Evolutionary conservation across 2,888 invertebrate species (phyloP).

Genomic region (Geotrupes spiniger): DNA sequence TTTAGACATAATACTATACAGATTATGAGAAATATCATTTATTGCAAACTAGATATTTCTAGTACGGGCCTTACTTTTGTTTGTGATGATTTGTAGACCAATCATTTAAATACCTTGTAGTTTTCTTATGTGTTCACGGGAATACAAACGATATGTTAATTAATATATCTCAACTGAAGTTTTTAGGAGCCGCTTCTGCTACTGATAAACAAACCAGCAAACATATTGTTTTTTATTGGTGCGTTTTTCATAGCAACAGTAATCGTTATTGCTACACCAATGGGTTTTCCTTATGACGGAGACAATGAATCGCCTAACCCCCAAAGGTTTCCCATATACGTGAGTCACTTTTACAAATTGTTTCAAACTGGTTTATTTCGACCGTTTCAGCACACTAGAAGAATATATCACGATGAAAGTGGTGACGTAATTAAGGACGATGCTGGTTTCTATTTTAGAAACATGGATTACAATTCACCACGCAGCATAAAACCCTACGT

Average conservation of each 20-base stretch:
- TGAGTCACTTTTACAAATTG: constrained; percentile 34
- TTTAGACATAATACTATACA: too few species aligned
- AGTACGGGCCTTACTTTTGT: too few species aligned
- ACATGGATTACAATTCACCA: constrained; percentile 47
- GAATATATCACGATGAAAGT: constrained; percentile 37
- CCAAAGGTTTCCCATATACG: constrained; percentile 58
- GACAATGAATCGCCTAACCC: constrained; percentile 59
- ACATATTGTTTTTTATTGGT: constrained; percentile 32
- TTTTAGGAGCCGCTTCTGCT: constrained; percentile 38
- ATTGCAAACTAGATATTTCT: too few species aligned
- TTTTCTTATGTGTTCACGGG: too few species aligned
- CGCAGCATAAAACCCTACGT: constrained; percentile 35
- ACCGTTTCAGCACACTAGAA: constrained; percentile 40
- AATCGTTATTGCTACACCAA: constrained; percentile 58
- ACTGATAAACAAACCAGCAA: constrained; percentile 34
- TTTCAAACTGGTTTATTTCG: too few species aligned
- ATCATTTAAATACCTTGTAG: too few species aligned
- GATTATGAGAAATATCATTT: too few species aligned
- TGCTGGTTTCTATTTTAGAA: constrained; percentile 43
- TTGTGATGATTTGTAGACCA: too few species aligned
- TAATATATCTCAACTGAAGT: too few species aligned
- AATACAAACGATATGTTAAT: constrained; percentile 1
- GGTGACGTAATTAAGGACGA: constrained; percentile 36
- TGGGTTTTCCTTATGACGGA: constrained; percentile 70
- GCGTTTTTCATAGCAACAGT: constrained; percentile 39